phyloP scores from a whole-genome alignment of 2,113 vertebrate species.

The Anoura caudifer region DNA sequence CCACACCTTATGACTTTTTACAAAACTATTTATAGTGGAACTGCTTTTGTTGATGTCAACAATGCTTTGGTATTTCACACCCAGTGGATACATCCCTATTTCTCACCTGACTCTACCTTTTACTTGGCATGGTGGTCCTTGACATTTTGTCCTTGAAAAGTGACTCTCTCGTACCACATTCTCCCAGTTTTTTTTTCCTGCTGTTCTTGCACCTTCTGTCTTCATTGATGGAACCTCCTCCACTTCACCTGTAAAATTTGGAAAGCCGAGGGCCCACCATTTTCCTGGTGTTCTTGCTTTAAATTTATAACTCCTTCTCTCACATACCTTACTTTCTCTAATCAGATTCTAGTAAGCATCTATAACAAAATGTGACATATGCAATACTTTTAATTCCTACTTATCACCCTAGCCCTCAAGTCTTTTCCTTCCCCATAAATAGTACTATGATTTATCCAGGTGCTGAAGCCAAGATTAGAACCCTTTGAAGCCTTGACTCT shows the following conservation, averaged over 20 bases:
- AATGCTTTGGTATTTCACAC: not conserved
- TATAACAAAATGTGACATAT: not conserved
- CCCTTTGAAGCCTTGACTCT: not conserved
- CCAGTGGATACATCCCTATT: not conserved
- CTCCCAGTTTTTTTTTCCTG: not conserved
- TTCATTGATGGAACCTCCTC: not conserved
- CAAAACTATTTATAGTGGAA: not conserved
- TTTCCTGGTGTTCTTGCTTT: not conserved
- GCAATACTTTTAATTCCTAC: not conserved
- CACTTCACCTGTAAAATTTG: not conserved
- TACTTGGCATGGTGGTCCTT: not conserved
- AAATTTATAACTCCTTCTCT: not conserved
- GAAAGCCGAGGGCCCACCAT: not conserved
- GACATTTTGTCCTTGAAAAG: slow-evolving; percentile 10
- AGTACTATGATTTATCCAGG: not conserved
- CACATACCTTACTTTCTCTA: not conserved
- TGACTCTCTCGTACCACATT: not conserved
- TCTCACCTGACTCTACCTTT: not conserved
- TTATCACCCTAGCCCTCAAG: not conserved
- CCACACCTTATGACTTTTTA: not conserved
- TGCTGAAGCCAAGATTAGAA: not conserved
- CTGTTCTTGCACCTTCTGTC: not conserved
- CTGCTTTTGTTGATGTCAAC: not conserved
- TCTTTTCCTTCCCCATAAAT: not conserved
- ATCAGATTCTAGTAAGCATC: not conserved